Evolutionary conservation across 2,797 vertebrate species (phyloP), one percentile per base, ranked within the genome.

Genomic region (Lepus townsendii): DNA sequence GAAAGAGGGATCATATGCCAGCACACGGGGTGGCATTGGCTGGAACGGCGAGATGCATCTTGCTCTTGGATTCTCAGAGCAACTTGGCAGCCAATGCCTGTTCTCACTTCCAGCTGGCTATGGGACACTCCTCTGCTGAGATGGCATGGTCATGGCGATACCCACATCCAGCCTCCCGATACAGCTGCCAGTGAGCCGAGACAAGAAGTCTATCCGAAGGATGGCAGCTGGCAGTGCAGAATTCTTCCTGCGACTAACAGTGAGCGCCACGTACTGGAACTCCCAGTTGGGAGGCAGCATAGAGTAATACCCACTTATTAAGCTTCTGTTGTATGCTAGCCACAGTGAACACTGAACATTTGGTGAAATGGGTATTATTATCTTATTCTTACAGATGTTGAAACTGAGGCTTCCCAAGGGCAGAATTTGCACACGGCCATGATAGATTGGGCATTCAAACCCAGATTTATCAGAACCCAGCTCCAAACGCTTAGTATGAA

Each of bases 21-120:
- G 60, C 3, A 19, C 54, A 14, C 50, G 72, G 17, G 79, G 42
- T 80, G 73, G 47, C 66, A 75, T 26, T 91, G 65, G 47, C 62
- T 86, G 92, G 63, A 82, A 71, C 6, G 38, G 62, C 32, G 73
- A 90, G 68, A 93, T 10, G 24, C 50, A 94, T 14, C 38, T 88
- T 85, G 19, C 27, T 38, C 79, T 89, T 83, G 63, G 79, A 71
- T 73, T 90, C 17, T 47, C 10, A 13, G 24, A 35, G 35, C 9
- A 57, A 60, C 32, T 20, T 32, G 38, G 38, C 30, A 62, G 75
- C 42, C 86, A 94, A 84, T 85, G 26, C n/a, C 76, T 63, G 11
- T 52, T 75, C 2, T 16, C 6, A 22, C 42, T 68, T 92, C 73
- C 69, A 94, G 75, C 66, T 91, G 71, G 42, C n/a, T 22, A 11